Evolutionary conservation across 37 sponge, comb jelly and placozoan genomes (phyloP).

Genomic region (Beroe forskalii): DNA sequence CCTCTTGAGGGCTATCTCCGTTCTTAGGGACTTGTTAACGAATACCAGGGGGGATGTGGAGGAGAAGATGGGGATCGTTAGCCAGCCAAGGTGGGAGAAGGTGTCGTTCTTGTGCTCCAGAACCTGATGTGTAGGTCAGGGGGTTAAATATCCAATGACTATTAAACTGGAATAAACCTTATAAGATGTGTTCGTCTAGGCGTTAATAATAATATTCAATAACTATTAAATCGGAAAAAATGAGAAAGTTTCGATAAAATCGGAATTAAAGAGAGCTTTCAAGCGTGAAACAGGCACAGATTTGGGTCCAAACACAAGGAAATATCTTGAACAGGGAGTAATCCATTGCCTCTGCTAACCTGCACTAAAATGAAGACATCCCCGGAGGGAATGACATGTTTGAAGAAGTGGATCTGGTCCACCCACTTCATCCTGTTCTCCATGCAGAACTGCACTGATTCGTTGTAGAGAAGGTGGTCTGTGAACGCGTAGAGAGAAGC

Average conservation of each 20-base stretch:
- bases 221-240: not conserved
- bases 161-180: too few relatives aligned
- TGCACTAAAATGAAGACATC: conserved; percentile 32
- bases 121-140: not conserved
- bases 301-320: too few relatives aligned
- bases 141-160: too few relatives aligned
- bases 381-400: conserved; percentile 12
- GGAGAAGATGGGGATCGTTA: not conserved
- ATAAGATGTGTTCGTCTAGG: too few relatives aligned
- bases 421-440: conserved; percentile 21
- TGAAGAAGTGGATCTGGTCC: conserved; percentile 31
- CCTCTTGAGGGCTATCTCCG: not conserved
- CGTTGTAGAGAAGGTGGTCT: conserved; percentile 30
- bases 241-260: not conserved
- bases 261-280: not conserved
- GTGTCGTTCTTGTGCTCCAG: not conserved
- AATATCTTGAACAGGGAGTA: too few relatives aligned
- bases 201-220: too few relatives aligned
- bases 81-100: not conserved
- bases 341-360: not conserved
- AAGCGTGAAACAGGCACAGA: too few relatives aligned
- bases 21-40: not conserved
- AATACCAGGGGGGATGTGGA: not conserved
- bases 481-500: not conserved
- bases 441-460: conserved; percentile 3